Base-by-base conservation (phyloP, 2,797 vertebrate species). In the Triplophysa yarkandensis region DNA sequence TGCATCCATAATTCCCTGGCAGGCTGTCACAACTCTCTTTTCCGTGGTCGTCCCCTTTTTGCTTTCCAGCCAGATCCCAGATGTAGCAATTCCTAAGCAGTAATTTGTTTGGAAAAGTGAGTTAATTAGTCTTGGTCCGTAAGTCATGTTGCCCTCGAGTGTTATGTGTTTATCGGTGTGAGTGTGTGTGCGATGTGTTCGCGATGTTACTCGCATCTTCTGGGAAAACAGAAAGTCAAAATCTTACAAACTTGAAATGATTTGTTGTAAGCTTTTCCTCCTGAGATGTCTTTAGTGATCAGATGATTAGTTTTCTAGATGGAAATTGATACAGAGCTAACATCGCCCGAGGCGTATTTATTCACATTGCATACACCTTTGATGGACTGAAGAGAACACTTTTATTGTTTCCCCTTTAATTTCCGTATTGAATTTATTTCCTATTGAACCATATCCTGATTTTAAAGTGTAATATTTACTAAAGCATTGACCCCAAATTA, bases 121-220 rank as follows among this genome's bases (percentile, higher is more conserved):
- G 83, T 87, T 89, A 90, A 91, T 91, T 88, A 88, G 78, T 78
- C 76, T 66, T 72, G 68, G 68, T 58, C 46, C 58, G 57, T 67
- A 28, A 74, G 58, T 58, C 48, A 46, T 68, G 54, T 74, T 80
- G 69, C 44, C 60, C 41, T 74, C 50, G 48, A 63, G 55, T 57
- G 41, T 68, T 41, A 50, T 55, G 19, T 77, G 61, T 71, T 61
- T 64, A 25, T 77, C 58, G 62, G 67, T 77, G 66, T 81, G 69
- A 13, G 17, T 61, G 63, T 62, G 65, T 58, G n/a, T n/a, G n/a
- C n/a, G n/a, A n/a, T n/a, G 52, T 72, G 28, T 54, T 23, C 32
- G 41, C 19, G 30, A 50, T 64, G 34, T 21, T 46, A 58, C 19
- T 66, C 43, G 21, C 62, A 30, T 57, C 61, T 36, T 32, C 16